Percentiles rank a stretch among this genome's conserved stretches.
Conservation (phyloP, 2,113 vertebrate species). For the Oceanodroma tethys region DNA sequence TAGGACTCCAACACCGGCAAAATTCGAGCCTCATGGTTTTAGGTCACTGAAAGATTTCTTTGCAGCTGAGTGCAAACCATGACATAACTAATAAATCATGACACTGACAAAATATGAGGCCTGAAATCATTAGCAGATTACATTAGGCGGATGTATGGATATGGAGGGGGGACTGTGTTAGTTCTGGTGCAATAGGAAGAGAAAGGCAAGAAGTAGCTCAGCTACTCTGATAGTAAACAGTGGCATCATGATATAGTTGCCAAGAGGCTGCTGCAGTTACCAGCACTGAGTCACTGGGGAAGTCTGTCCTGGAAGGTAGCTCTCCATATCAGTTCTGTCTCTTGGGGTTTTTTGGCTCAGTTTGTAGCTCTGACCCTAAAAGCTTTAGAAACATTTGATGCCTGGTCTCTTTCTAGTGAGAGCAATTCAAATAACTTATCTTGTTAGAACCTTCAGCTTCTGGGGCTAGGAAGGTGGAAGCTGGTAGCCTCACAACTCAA, state of each 20-base stretch:
- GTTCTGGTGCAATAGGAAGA: neutral
- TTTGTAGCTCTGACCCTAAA: neutral
- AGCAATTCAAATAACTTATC: neutral
- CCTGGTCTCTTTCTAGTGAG: neutral
- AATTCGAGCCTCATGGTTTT: neutral
- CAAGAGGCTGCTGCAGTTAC: neutral
- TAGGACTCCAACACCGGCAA: neutral
- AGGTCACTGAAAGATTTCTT: neutral
- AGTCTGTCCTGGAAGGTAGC: neutral
- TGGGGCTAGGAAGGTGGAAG: neutral
- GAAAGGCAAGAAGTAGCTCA: neutral
- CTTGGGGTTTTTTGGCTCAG: neutral
- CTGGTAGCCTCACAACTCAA: accelerated
- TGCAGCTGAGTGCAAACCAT: constrained; percentile 27
- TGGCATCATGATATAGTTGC: neutral
- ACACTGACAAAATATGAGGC: neutral
- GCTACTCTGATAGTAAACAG: neutral
- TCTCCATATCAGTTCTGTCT: neutral
- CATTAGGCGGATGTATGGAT: neutral
- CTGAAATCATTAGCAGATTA: neutral
- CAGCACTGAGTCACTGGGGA: neutral
- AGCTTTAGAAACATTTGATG: neutral
- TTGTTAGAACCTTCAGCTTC: neutral
- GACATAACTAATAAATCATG: neutral
- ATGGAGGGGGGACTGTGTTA: neutral